These are phyloP conservation scores for Pelosia muscerda DNA, from an alignment of 2,888 invertebrate genomes.

Conservation along the genomic window DNA sequence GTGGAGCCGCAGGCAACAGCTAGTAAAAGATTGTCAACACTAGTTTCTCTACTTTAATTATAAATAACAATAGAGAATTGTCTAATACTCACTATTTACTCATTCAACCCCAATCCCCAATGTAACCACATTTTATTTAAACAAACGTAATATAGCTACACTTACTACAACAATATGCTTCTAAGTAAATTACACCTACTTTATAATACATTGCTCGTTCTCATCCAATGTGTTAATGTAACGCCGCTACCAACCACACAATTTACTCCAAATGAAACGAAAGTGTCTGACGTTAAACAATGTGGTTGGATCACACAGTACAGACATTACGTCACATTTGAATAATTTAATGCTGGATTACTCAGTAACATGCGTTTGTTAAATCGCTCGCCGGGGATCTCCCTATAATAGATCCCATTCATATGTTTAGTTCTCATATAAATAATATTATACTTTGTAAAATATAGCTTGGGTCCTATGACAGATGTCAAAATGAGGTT, in stretches of 20 bases:
- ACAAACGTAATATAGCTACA: slow-evolving; percentile 23
- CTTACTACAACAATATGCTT: slow-evolving; percentile 10
- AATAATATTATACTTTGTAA: too few species aligned
- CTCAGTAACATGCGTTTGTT: slow-evolving; percentile 31
- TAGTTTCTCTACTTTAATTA: too few species aligned
- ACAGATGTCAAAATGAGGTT: too few species aligned
- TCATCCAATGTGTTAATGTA: slow-evolving; percentile 23
- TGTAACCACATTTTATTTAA: slow-evolving; percentile 33
- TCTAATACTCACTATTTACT: neutral
- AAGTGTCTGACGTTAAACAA: slow-evolving; percentile 21
- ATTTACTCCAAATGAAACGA: slow-evolving; percentile 23
- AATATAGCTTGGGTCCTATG: too few species aligned
- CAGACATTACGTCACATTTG: slow-evolving; percentile 20
- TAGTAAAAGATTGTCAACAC: neutral
- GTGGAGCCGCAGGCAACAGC: too few species aligned
- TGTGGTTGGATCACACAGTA: slow-evolving; percentile 16
- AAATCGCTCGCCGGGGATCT: slow-evolving; percentile 23
- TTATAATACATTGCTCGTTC: slow-evolving; percentile 33
- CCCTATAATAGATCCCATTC: slow-evolving; percentile 11
- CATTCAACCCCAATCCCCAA: slow-evolving; percentile 36
- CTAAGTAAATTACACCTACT: slow-evolving; percentile 24
- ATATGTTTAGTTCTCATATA: slow-evolving; percentile 25
- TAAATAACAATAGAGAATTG: neutral
- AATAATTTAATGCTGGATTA: slow-evolving; percentile 18
- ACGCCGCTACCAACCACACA: slow-evolving; percentile 14